These are phyloP conservation scores for Zoroaster sp. DNA, from an alignment of 53 echinoderm and acorn worm genomes.

Conservation along the genomic window DNA sequence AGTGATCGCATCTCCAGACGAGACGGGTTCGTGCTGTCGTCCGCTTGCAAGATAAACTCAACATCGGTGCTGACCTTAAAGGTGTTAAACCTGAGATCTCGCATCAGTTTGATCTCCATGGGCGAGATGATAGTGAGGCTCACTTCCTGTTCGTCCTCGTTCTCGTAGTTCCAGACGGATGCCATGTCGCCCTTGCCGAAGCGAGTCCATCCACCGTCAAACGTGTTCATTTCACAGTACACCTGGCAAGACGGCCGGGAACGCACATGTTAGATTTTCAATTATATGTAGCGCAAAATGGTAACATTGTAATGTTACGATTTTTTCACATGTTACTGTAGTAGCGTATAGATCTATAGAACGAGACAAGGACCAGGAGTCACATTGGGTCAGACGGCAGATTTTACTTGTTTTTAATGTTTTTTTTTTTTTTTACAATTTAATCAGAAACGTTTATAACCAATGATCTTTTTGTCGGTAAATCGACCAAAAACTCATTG, in stretches of 20 bases:
- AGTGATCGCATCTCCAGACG: neutral
- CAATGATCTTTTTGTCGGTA: no score
- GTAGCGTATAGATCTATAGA: no score
- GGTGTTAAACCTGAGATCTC: slow-evolving; percentile 11
- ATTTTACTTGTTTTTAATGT: no score
- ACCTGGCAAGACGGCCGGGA: slow-evolving; percentile 8
- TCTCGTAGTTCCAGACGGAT: slow-evolving; percentile 35
- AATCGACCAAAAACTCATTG: no score
- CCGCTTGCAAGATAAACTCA: slow-evolving; percentile 29
- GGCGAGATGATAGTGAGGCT: slow-evolving; percentile 28
- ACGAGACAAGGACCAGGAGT: no score
- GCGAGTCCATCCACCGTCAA: slow-evolving; percentile 58
- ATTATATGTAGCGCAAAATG: no score
- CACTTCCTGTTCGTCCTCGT: slow-evolving; percentile 24
- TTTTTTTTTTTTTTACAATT: no score
- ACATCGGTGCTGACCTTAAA: slow-evolving; percentile 54
- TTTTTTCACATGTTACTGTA: no score
- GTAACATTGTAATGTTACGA: no score
- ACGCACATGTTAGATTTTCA: no score
- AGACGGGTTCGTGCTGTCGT: slow-evolving; percentile 51
- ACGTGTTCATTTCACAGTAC: slow-evolving; percentile 55
- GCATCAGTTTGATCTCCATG: slow-evolving; percentile 13
- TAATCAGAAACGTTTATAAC: no score
- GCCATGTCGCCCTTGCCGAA: slow-evolving; percentile 33
- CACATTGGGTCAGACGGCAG: no score